Conservation (phyloP, 2,797 vertebrate species). For the Aotus griseimembra region DNA sequence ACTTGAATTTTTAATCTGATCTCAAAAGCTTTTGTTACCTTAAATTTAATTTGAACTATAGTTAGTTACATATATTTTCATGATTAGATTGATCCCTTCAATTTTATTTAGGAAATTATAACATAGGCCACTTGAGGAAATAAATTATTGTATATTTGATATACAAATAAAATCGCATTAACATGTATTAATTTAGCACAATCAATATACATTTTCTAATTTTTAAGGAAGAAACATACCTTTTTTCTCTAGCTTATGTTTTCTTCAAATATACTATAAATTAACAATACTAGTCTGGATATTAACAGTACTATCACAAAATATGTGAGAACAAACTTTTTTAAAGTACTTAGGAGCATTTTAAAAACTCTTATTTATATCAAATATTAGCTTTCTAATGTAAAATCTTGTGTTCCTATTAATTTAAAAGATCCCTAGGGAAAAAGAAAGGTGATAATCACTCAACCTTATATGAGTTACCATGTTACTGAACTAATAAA, state of each 20-base stretch:
- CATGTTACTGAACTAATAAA: neutral
- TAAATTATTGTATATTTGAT: neutral
- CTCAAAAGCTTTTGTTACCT: neutral
- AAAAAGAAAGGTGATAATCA: neutral
- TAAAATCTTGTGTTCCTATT: conserved; percentile 3
- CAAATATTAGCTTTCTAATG: neutral
- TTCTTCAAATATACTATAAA: neutral
- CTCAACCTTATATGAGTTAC: neutral
- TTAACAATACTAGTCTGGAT: neutral
- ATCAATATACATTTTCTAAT: conserved; percentile 5
- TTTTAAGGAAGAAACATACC: neutral
- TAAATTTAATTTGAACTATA: conserved; percentile 14
- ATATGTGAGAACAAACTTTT: neutral
- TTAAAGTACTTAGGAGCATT: conserved; percentile 20
- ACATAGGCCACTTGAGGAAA: neutral
- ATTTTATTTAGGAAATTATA: conserved; percentile 33
- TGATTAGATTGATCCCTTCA: neutral
- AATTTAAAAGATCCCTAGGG: neutral
- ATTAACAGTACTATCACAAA: neutral
- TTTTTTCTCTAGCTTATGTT: neutral
- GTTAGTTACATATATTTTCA: neutral
- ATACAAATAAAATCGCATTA: neutral
- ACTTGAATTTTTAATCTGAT: conserved; percentile 20
- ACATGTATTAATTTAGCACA: conserved; percentile 27
- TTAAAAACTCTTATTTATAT: conserved; percentile 21